Evolutionary conservation across 1,140 invertebrate species (phyloP), one percentile per base, ranked within the genome.

Genomic region (Globodera ellingtonae): DNA sequence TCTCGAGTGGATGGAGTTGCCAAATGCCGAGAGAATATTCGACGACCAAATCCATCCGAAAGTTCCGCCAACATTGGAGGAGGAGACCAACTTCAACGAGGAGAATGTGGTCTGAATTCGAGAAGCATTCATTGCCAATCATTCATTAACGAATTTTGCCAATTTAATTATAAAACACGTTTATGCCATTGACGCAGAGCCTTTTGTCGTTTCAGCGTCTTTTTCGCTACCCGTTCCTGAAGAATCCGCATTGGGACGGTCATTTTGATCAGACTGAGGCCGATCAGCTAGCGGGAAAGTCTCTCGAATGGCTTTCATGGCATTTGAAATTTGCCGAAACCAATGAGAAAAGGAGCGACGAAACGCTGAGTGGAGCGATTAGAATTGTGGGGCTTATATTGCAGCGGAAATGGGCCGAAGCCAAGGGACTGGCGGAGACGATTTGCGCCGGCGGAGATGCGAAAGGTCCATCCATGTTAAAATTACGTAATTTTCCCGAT

Each of bases 161-260:
- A 35, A 3, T 35, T n/a, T 35, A 74, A 79, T 78, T 4, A 46
- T 46, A 5, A 76, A n/a, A 75, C 8, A 44, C 71, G 35, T 35
- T n/a, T 35, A 35, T 35, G 35, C 35, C 35, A 35, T 35, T 35
- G 35, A 35, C 35, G 35, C 35, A 35, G 35, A 35, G 35, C 35
- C 35, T 35, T 35, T 35, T 35, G 35, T 35, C 35, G 3, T 77
- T n/a, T 79, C 73, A 91, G 89, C 90, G 93, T 21, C 94, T 94
- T 91, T 90, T 95, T 1, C 91, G 94, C 78, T 93, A 96, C 0
- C 91, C 91, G 69, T 96, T 92, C 89, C 81, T 97, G 52, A 92
- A 93, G 86, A 95, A 96, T 89, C 92, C 92, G 4, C 94, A 91
- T 89, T 93, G 93, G 90, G 95, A 97, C 90, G 93, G 94, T 88